These are phyloP conservation scores for Protaetia brevitarsis DNA, from an alignment of 1,140 invertebrate genomes.

Conservation along the genomic window DNA sequence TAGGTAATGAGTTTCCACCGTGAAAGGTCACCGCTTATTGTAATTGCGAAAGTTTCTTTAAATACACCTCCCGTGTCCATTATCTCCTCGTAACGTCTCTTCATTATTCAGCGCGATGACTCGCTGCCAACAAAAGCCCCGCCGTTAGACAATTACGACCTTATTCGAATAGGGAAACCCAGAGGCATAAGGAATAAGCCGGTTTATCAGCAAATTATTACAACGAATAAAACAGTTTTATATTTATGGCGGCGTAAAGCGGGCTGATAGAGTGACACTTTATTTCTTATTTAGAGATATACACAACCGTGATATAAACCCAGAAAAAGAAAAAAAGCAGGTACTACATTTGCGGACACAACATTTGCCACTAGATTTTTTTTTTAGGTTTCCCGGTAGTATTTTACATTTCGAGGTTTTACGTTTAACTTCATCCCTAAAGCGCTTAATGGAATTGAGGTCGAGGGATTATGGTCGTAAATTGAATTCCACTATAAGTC, in stretches of 20 bases:
- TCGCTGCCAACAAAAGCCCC: neutral
- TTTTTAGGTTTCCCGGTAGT: no score
- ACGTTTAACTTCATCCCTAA: no score
- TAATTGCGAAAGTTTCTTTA: conserved; percentile 15
- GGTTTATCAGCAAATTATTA: neutral
- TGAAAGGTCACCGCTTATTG: conserved; percentile 13
- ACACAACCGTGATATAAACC: no score
- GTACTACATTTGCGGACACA: no score
- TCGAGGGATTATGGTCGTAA: no score
- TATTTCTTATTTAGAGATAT: no score
- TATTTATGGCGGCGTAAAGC: neutral
- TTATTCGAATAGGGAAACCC: neutral
- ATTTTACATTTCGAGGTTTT: no score
- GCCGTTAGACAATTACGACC: neutral
- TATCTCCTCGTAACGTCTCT: neutral
- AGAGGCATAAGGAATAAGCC: neutral
- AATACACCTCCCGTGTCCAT: neutral
- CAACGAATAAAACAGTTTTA: neutral
- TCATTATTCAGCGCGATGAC: neutral
- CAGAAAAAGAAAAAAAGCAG: no score
- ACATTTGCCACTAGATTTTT: no score
- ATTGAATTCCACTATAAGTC: no score
- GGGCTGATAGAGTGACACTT: no score
- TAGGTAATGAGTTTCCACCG: neutral
- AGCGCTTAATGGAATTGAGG: no score